A percentile compares a stretch with the other conserved stretches of the same genome.
Evolutionary conservation across 2,797 vertebrate genomes (phyloP).

Genomic region (Rhyacichthys aspro): DNA sequence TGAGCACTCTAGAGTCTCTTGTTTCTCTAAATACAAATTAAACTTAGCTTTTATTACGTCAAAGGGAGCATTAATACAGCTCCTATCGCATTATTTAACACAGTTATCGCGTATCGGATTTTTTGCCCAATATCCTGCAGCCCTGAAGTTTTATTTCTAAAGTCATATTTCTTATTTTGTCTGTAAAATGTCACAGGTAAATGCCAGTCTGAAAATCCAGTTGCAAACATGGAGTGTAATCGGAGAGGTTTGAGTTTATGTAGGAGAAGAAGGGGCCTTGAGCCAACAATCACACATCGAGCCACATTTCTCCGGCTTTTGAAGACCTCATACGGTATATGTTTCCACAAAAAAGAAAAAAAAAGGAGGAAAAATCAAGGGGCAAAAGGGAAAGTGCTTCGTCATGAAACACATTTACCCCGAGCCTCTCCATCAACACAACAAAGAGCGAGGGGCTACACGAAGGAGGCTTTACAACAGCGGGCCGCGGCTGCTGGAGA

Average conservation of each 20-base stretch:
- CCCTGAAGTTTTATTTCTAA: background rate
- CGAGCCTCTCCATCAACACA: constrained; percentile 59
- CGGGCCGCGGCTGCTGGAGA: constrained; percentile 48
- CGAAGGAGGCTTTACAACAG: constrained; percentile 43
- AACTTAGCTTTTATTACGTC: too few relatives aligned
- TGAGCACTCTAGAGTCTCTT: too few relatives aligned
- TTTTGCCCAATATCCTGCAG: too few relatives aligned
- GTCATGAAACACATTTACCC: constrained; percentile 68
- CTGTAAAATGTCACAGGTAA: background rate
- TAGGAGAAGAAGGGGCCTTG: constrained; percentile 3
- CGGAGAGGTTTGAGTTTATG: constrained; percentile 7
- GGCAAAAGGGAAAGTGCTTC: constrained; percentile 61
- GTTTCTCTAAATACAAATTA: too few relatives aligned
- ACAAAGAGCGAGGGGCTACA: constrained; percentile 28
- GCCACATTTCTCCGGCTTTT: background rate
- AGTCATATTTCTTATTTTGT: background rate
- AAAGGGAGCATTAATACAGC: too few relatives aligned
- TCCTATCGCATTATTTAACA: too few relatives aligned
- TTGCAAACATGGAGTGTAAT: constrained; percentile 6
- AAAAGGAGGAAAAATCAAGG: constrained; percentile 30
- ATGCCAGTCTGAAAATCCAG: background rate
- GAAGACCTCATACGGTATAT: constrained; percentile 29
- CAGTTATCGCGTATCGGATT: too few relatives aligned
- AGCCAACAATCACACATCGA: constrained; percentile 1
- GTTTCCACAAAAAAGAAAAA: constrained; percentile 43